phyloP scores from a whole-genome alignment of 2,113 vertebrate genomes.

The Oreochromis niloticus region DNA sequence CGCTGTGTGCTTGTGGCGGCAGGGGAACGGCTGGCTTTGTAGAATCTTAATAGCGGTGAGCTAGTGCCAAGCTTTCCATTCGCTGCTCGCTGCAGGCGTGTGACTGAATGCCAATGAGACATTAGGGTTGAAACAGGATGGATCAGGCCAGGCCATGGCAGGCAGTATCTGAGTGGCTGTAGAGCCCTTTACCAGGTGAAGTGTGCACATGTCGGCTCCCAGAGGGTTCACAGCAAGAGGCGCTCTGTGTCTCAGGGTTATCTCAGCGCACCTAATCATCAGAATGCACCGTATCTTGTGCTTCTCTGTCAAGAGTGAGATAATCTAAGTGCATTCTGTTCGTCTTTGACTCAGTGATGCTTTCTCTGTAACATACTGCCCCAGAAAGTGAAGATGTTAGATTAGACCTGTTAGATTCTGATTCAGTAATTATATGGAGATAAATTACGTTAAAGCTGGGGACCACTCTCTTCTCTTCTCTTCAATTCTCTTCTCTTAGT shows the following conservation, averaged over 20 bases:
- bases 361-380: neutral
- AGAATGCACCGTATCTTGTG: neutral
- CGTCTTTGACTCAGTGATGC: neutral
- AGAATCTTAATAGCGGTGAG: conserved; percentile 65
- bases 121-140: conserved; percentile 30
- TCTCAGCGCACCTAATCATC: conserved; percentile 25
- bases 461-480: neutral
- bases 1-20: conserved; percentile 43
- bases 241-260: conserved; percentile 15
- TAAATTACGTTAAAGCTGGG: neutral
- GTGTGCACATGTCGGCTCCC: neutral
- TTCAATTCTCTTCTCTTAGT: neutral
- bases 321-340: conserved; percentile 23
- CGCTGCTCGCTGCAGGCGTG: conserved; percentile 41
- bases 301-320: conserved; percentile 20
- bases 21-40: conserved; percentile 61
- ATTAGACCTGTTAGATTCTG: conserved; percentile 5
- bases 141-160: conserved; percentile 4
- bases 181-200: conserved; percentile 39
- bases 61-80: conserved; percentile 31
- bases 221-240: conserved; percentile 15
- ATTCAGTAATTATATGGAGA: conserved; percentile 20
- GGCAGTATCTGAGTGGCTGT: conserved; percentile 16
- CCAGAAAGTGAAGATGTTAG: neutral
- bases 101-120: conserved; percentile 67